These are phyloP conservation scores for Heterodera filipjevi DNA, from an alignment of 2,888 invertebrate species.

Conservation along the genomic window DNA sequence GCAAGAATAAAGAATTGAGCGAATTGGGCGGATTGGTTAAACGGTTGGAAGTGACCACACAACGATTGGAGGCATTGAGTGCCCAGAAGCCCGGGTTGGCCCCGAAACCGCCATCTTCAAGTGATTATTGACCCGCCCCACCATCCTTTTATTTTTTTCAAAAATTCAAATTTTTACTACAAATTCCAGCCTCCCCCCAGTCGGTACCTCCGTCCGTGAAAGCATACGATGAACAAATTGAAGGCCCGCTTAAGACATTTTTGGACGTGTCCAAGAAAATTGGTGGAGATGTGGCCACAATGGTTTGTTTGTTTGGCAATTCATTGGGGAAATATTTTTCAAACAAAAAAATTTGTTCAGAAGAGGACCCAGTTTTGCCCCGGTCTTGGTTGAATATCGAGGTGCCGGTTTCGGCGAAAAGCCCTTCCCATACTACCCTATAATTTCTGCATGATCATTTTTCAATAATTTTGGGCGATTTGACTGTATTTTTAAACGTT, in stretches of 20 bases:
- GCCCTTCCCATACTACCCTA: too few species aligned
- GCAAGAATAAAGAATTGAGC: constrained; percentile 28
- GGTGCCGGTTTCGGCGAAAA: too few species aligned
- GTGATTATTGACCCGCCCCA: too few species aligned
- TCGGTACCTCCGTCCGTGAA: constrained; percentile 51
- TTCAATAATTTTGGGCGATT: too few species aligned
- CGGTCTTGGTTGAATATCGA: too few species aligned
- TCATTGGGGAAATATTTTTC: constrained; percentile 19
- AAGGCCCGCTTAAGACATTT: constrained; percentile 49
- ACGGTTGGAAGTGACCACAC: constrained; percentile 48
- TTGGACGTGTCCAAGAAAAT: constrained; percentile 49
- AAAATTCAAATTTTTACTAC: background rate
- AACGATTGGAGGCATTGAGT: constrained; percentile 51
- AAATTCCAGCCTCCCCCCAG: background rate
- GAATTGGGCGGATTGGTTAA: constrained; percentile 45
- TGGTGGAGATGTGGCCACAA: constrained; percentile 57
- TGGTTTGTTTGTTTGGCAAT: background rate
- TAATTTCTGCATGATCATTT: too few species aligned
- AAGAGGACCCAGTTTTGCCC: too few species aligned
- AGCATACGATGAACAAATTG: constrained; percentile 57
- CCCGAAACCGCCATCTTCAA: constrained; percentile 53
- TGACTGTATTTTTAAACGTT: too few species aligned
- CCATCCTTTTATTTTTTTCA: too few species aligned
- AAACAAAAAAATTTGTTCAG: background rate
- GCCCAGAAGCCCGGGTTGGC: constrained; percentile 56